A percentile compares a stretch with the other conserved stretches of the same genome.
These are phyloP conservation scores for Dendrophyllia cribrosa DNA, from an alignment of 64 coral and sea anemone genomes.

Conservation along the genomic window DNA sequence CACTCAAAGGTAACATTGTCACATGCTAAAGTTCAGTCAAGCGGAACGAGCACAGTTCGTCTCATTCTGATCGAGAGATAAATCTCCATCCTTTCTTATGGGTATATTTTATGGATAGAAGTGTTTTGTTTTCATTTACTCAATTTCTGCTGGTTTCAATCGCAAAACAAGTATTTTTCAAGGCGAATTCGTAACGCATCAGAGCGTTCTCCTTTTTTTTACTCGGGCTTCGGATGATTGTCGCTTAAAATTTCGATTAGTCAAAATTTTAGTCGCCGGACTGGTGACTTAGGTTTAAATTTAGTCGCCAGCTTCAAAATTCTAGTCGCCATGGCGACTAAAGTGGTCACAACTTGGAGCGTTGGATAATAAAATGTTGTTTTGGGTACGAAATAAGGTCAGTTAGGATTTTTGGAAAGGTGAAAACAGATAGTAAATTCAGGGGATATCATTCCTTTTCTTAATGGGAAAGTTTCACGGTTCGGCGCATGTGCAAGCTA, in stretches of 20 bases:
- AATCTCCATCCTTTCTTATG: neutral
- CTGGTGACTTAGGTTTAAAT: neutral
- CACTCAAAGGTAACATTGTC: neutral
- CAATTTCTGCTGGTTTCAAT: neutral
- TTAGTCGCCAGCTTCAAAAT: constrained; percentile 51
- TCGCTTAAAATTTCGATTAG: neutral
- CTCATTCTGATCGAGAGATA: neutral
- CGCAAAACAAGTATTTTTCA: neutral
- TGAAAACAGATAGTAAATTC: too few relatives aligned
- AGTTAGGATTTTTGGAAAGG: too few relatives aligned
- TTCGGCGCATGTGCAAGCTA: too few relatives aligned
- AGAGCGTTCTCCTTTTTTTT: neutral
- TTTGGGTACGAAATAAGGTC: too few relatives aligned
- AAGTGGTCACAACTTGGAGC: constrained; percentile 55
- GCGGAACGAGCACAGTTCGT: neutral
- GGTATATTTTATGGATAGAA: neutral
- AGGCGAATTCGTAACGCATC: neutral
- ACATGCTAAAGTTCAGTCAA: neutral
- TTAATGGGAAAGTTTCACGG: too few relatives aligned
- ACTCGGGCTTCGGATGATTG: neutral
- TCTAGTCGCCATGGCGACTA: constrained; percentile 56
- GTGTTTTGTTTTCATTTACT: neutral
- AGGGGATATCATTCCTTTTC: too few relatives aligned
- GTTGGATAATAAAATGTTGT: too few relatives aligned
- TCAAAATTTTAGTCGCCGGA: neutral